Percentiles rank a stretch among this genome's conserved stretches.
phyloP scores from a whole-genome alignment of 37 sponge, comb jelly and placozoan species.

The Spongia lamella region DNA sequence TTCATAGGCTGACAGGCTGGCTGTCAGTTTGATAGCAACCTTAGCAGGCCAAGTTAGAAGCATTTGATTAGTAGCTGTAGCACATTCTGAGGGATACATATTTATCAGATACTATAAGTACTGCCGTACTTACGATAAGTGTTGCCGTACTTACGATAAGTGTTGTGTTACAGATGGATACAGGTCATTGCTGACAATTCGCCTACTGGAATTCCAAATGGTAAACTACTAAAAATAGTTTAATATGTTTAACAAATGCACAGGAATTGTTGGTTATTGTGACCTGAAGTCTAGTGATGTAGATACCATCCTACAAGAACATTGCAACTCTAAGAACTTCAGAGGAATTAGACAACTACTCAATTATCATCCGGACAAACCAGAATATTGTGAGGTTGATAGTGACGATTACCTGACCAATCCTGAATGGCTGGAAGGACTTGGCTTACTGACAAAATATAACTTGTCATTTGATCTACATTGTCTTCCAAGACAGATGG shows the following conservation, averaged over 20 bases:
- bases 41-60: too few relatives aligned
- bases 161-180: constrained; percentile 38
- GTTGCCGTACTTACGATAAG: background rate
- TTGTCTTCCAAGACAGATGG: constrained; percentile 63
- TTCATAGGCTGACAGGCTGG: too few relatives aligned
- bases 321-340: constrained; percentile 55
- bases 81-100: too few relatives aligned
- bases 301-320: constrained; percentile 51
- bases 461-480: constrained; percentile 83
- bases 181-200: constrained; percentile 47
- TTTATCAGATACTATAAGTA: too few relatives aligned
- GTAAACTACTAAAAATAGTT: background rate
- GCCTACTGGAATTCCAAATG: constrained; percentile 28
- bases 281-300: constrained; percentile 44
- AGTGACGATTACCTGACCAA: constrained; percentile 79
- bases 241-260: background rate
- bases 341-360: constrained; percentile 83
- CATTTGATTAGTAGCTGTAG: too few relatives aligned
- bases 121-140: too few relatives aligned
- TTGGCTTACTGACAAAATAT: constrained; percentile 68
- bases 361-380: constrained; percentile 70
- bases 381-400: constrained; percentile 23
- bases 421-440: constrained; percentile 69
- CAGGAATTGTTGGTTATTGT: constrained; percentile 63
- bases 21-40: too few relatives aligned